These are phyloP conservation scores for Lasius platythorax DNA, from an alignment of 2,888 invertebrate genomes.

Conservation along the genomic window DNA sequence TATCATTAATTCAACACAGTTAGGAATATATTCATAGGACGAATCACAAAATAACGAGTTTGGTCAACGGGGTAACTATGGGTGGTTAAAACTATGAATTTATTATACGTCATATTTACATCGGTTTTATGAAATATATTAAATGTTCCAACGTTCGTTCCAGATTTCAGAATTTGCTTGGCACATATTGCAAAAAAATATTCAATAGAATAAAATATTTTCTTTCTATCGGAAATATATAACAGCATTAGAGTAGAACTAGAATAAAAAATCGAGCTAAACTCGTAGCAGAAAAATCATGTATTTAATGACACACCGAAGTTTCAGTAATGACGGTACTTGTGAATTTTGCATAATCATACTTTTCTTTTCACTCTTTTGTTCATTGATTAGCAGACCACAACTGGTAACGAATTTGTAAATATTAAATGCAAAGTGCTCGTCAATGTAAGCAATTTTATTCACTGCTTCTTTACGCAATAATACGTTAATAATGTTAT, in stretches of 20 bases:
- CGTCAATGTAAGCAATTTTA: conserved; percentile 22
- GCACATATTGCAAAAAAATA: neutral
- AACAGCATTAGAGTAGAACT: neutral
- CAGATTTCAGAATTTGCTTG: neutral
- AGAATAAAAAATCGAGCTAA: conserved; percentile 13
- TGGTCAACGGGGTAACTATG: conserved; percentile 34
- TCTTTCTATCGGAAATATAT: neutral
- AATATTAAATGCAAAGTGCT: neutral
- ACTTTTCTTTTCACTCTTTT: conserved; percentile 12
- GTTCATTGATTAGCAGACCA: neutral
- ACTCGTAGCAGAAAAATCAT: neutral
- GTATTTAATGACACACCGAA: neutral
- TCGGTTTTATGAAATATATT: conserved; percentile 40
- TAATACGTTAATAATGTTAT: conserved; percentile 23
- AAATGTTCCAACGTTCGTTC: neutral
- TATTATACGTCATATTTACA: conserved; percentile 50
- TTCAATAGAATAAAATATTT: neutral
- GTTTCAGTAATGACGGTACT: conserved; percentile 1
- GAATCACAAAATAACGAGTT: conserved; percentile 42
- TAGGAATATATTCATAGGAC: conserved; percentile 27
- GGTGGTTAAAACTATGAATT: conserved; percentile 41
- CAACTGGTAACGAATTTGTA: conserved; percentile 18
- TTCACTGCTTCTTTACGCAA: neutral
- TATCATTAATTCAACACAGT: conserved; percentile 44
- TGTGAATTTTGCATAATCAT: conserved; percentile 36